Percentiles rank a stretch among this genome's conserved stretches.
phyloP scores from a whole-genome alignment of 2,113 vertebrate species.

The Eonycteris spelaea region DNA sequence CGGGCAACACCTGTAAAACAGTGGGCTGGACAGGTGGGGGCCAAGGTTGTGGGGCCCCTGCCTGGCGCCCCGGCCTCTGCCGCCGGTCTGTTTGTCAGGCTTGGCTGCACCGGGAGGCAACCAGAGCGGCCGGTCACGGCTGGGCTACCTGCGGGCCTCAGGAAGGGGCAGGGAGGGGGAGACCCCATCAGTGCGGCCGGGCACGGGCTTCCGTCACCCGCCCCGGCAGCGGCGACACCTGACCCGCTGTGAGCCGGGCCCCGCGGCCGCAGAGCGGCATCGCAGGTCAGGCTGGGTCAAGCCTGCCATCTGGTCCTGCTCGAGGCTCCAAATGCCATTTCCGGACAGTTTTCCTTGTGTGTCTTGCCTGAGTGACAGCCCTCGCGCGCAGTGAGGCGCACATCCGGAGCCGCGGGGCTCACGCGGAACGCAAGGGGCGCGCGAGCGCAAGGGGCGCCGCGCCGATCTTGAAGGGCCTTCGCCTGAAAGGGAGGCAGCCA shows the following conservation, averaged over 20 bases:
- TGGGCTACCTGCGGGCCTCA: background rate
- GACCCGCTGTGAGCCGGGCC: constrained; percentile 60
- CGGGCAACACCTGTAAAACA: background rate
- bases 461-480: background rate
- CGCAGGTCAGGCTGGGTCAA: constrained; percentile 78
- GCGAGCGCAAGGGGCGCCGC: too few species aligned
- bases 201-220: background rate
- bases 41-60: too few species aligned
- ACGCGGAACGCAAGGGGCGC: too few species aligned
- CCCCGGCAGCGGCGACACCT: constrained; percentile 73
- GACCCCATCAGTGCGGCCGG: too few species aligned
- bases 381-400: too few species aligned
- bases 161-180: background rate
- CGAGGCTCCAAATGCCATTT: background rate
- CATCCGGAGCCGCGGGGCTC: too few species aligned
- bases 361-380: background rate
- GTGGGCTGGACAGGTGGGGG: too few species aligned
- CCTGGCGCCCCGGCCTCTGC: too few species aligned
- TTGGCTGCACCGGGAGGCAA: constrained; percentile 15
- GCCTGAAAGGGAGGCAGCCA: background rate
- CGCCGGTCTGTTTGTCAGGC: constrained; percentile 45
- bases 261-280: background rate
- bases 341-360: background rate
- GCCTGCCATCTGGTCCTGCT: constrained; percentile 75
- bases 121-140: constrained; percentile 54